A percentile compares a stretch with the other conserved stretches of the same genome.
Evolutionary conservation across 2,113 vertebrate genomes (phyloP).

Genomic region (Percopsis transmontana): DNA sequence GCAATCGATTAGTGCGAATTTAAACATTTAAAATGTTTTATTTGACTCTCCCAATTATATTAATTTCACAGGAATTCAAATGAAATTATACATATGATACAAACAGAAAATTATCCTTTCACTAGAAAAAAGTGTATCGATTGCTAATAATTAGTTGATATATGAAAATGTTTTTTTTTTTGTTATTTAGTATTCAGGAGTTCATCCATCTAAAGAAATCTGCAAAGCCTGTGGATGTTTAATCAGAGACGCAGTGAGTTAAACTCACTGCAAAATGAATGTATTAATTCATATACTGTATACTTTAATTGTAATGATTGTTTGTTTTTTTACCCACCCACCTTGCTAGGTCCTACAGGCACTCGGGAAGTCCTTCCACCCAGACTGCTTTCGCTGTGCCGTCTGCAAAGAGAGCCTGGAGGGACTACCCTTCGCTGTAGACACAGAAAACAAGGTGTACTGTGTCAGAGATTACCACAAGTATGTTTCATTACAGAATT

Average conservation of each 20-base stretch:
- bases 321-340: too few species aligned
- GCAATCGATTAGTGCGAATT: too few species aligned
- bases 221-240: constrained; percentile 88
- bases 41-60: too few species aligned
- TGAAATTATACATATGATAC: neutral
- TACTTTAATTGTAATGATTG: too few species aligned
- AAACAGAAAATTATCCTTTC: neutral
- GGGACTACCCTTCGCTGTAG: constrained; percentile 87
- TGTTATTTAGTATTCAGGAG: constrained; percentile 84
- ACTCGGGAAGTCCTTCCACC: constrained; percentile 88
- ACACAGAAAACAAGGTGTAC: constrained; percentile 86
- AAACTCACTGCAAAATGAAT: neutral
- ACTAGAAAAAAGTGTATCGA: too few species aligned
- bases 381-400: constrained; percentile 89
- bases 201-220: constrained; percentile 87
- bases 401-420: constrained; percentile 87
- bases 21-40: too few species aligned
- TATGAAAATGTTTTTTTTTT: constrained; percentile 1
- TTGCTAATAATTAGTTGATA: too few species aligned
- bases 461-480: constrained; percentile 91
- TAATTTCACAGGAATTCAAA: too few species aligned
- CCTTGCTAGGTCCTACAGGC: constrained; percentile 87
- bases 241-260: constrained; percentile 89
- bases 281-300: too few species aligned
- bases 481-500: constrained; percentile 56